These are phyloP conservation scores for Trichosurus vulpecula DNA, from an alignment of 2,797 vertebrate species.

Conservation along the genomic window DNA sequence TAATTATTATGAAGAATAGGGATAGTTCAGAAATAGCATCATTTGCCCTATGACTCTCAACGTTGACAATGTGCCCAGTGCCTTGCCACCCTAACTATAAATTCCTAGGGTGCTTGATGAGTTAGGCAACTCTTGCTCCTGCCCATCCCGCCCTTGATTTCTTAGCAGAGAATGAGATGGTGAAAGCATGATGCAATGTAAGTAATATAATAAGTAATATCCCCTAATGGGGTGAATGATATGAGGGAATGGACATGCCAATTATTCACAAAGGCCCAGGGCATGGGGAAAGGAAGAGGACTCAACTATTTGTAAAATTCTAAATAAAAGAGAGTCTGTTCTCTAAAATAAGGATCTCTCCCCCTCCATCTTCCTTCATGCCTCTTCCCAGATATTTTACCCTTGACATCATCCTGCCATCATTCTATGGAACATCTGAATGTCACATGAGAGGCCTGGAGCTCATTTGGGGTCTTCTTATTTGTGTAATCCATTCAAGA, in stretches of 20 bases:
- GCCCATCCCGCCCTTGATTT: conserved; percentile 45
- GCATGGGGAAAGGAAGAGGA: not conserved
- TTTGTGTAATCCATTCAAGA: conserved; percentile 71
- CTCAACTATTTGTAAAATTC: conserved; percentile 54
- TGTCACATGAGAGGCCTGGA: conserved; percentile 55
- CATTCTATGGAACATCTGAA: conserved; percentile 45
- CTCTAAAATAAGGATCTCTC: conserved; percentile 64
- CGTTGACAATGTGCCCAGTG: not conserved
- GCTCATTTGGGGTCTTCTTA: conserved; percentile 41
- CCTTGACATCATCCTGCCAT: conserved; percentile 69
- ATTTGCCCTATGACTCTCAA: not conserved
- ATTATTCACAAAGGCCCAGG: conserved; percentile 48
- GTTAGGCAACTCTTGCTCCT: conserved; percentile 16
- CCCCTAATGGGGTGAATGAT: conserved; percentile 62
- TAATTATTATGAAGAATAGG: not conserved
- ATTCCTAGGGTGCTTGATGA: conserved; percentile 34
- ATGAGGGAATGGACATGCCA: conserved; percentile 33
- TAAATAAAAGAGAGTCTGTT: conserved; percentile 68
- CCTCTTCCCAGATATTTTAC: conserved; percentile 59
- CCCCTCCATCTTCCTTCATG: conserved; percentile 56
- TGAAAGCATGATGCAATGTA: conserved; percentile 49
- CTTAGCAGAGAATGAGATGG: conserved; percentile 23
- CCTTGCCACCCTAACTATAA: conserved; percentile 42
- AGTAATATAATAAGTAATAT: conserved; percentile 62
- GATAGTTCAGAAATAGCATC: not conserved